Evolutionary conservation across 2,888 invertebrate species (phyloP).

Genomic region (Mesorhabditis belari): DNA sequence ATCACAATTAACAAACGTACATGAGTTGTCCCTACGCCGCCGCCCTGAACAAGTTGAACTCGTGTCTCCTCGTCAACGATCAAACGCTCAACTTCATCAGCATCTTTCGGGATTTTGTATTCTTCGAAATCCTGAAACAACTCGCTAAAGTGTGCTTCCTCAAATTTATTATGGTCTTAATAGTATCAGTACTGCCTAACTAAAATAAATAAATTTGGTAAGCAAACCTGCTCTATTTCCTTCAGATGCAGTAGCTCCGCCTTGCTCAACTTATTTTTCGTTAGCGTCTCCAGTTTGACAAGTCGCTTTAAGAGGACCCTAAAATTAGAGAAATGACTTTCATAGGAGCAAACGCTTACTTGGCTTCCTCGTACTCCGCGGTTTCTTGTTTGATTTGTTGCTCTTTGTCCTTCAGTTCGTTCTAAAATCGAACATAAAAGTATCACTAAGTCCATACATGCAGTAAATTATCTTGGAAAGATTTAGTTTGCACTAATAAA

Average conservation of each 20-base stretch:
- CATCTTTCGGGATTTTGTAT: constrained; percentile 14
- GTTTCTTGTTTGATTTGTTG: background rate
- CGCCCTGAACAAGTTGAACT: constrained; percentile 6
- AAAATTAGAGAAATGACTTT: too few relatives aligned
- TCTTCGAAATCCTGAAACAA: constrained; percentile 11
- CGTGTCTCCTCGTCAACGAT: constrained; percentile 16
- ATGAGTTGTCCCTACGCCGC: constrained; percentile 6
- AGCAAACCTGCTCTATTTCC: too few relatives aligned
- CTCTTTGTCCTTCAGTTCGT: background rate
- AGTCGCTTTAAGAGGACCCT: too few relatives aligned
- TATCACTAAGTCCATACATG: too few relatives aligned
- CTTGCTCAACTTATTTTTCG: too few relatives aligned
- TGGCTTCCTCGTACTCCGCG: background rate
- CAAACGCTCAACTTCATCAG: constrained; percentile 13
- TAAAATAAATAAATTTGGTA: too few relatives aligned
- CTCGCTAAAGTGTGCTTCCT: background rate
- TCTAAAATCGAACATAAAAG: background rate
- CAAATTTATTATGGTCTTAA: too few relatives aligned
- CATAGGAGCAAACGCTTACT: background rate
- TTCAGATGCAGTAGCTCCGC: too few relatives aligned
- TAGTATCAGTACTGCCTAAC: too few relatives aligned
- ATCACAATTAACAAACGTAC: constrained; percentile 5
- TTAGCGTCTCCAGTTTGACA: too few relatives aligned
- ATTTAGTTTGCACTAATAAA: too few relatives aligned
- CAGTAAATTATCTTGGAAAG: too few relatives aligned